Base-by-base conservation (phyloP, 2,113 vertebrate species). In the Heterochromis multidens region DNA sequence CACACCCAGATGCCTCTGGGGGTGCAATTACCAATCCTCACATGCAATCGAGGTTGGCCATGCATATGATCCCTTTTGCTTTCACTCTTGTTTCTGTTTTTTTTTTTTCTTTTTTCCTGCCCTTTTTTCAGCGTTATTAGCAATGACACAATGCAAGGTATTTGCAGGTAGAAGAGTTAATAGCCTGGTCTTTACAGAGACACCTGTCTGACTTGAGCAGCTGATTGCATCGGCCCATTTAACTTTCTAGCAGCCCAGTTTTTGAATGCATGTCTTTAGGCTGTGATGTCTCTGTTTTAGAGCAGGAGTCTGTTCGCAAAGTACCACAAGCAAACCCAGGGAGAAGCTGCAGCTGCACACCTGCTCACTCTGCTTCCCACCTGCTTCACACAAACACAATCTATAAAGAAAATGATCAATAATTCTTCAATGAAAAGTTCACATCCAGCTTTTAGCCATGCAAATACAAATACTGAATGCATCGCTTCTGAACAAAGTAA, bases 1-100 rank as follows among this genome's bases (percentile, higher is more conserved):
- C 93, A 92, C 94, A 95, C 94, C 94, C 91, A 86, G 93, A 93
- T 93, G 94, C 95, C 93, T 96, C 95, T 87, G 85, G 90, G 94
- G 93, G 92, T 94, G 84, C 84, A 84, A 96, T 96, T 96, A 96
- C 94, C 94, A 87, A 95, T 95, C 92, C 94, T 95, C 94, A 95
- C 92, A 93, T 94, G 88, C 94, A 88, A 94, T 93, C 89, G 46
- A 78, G 90, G 80, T 87, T 80, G 90, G 87, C 88, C 94, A 91
- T 95, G 95, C 95, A 95, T 96, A 93, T 92, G 91, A 94, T 95
- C 91, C 88, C 93, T 84, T 91, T 90, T 88, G 86, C 93, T 90
- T 94, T 91, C 81, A 65, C 91, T 61, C 82, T 89, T 93, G 92
- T 95, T 92, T 83, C 87, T 84, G 43, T 29, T 10, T 67, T 74